These are phyloP conservation scores for Oreochromis niloticus DNA, from an alignment of 2,113 vertebrate genomes.

Conservation along the genomic window DNA sequence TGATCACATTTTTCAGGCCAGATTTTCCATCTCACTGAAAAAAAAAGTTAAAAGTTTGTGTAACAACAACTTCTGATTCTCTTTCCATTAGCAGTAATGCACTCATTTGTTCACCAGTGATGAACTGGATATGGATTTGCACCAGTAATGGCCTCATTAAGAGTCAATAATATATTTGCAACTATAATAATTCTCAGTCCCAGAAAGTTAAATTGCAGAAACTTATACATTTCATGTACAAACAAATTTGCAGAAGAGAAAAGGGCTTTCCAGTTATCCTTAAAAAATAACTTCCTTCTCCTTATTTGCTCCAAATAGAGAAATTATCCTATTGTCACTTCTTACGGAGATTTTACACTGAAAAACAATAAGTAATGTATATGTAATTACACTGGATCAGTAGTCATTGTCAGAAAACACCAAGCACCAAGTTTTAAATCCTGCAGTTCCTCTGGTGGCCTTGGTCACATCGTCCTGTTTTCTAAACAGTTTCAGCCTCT, in stretches of 20 bases:
- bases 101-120: not conserved
- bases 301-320: not conserved
- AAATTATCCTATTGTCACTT: not conserved
- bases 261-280: not conserved
- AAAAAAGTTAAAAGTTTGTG: not conserved
- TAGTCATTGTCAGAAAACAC: not conserved
- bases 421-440: fast-evolving
- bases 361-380: not conserved
- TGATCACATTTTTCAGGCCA: not conserved
- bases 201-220: not conserved
- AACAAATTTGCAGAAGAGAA: not conserved
- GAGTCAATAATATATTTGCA: not conserved
- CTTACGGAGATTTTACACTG: not conserved
- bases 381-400: not conserved
- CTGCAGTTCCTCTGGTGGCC: not conserved
- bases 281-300: not conserved
- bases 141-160: not conserved
- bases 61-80: not conserved
- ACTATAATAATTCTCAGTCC: not conserved
- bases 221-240: not conserved
- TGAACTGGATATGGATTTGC: not conserved
- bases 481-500: not conserved
- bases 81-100: not conserved
- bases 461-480: not conserved
- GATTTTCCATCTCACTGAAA: not conserved